These are phyloP conservation scores for Pseudochromis fuscus DNA, from an alignment of 2,797 vertebrate species.

Conservation along the genomic window DNA sequence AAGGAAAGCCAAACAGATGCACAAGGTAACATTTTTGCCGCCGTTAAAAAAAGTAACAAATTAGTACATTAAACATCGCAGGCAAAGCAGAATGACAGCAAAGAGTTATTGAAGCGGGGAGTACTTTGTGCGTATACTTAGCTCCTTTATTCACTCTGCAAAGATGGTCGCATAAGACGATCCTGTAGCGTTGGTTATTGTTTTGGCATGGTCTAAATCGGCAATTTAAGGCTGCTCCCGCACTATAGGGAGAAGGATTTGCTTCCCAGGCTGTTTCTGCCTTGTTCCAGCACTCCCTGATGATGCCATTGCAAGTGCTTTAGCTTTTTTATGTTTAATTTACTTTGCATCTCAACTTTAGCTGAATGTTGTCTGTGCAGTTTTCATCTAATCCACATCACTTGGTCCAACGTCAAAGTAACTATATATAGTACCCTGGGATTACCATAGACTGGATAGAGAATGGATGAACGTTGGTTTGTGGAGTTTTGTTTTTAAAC, in stretches of 20 bases:
- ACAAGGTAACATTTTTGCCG: not conserved
- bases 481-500: no score
- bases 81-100: not conserved
- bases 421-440: not conserved
- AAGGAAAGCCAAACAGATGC: slow-evolving; percentile 1
- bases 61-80: not conserved
- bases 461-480: no score
- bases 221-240: not conserved
- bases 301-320: no score
- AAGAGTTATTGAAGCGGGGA: no score
- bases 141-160: not conserved
- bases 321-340: no score
- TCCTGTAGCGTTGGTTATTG: not conserved
- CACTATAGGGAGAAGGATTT: not conserved
- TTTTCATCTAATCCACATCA: not conserved
- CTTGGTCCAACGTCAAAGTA: not conserved
- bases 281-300: slow-evolving; percentile 5
- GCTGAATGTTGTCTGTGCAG: not conserved
- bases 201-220: slow-evolving; percentile 7
- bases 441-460: no score
- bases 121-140: not conserved
- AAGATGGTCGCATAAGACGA: not conserved
- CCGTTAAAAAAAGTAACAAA: slow-evolving; percentile 6
- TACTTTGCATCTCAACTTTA: no score
- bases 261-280: not conserved